Base-by-base conservation (phyloP, 2,797 vertebrate species). In the Hydrolagus colliei region DNA sequence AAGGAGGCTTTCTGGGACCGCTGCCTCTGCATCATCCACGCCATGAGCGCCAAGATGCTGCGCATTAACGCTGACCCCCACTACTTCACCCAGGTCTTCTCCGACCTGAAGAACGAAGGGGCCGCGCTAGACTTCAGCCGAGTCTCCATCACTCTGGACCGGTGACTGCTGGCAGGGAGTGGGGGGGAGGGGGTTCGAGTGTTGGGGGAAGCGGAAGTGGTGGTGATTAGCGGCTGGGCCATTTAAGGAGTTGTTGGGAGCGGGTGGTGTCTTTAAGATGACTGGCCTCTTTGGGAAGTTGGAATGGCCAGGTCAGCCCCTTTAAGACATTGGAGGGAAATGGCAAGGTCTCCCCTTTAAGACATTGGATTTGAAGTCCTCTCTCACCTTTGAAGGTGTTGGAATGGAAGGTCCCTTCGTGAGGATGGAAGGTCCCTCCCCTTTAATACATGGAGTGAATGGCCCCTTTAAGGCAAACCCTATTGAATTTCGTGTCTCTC, bases 1-100 rank as follows among this genome's bases (percentile, higher is more conserved):
- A 94, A 94, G 88, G 95, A 96, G 88, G 94, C 94, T 84, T 96
- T 96, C 90, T 96, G 95, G 95, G 95, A 95, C 91, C 93, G 95
- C 1, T 96, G 95, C 89, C 92, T 96, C 68, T 90, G 93, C 89
- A 93, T 96, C 89, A 94, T 95, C 68, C 85, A 95, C 10, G 90
- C 92, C 87, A 95, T 93, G 79, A 96, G 95, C 87, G 79, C 89
- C 82, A 94, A 96, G 88, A 96, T 96, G 95, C 91, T 96, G 86
- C 93, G 93, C 74, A 95, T 96, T 87, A 96, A 96, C 10, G 94
- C 95, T 0, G 95, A 96, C 88, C 95, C 95, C 0, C 95, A 95
- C 89, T 96, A 92, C 87, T 96, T 96, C 91, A 96, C 95, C 0
- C 95, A 95, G 88, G 91, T 96, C 20, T 96, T 96, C 0, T 94